Evolutionary conservation across 1,140 invertebrate genomes (phyloP).

Genomic region (Trissolcus basalis): DNA sequence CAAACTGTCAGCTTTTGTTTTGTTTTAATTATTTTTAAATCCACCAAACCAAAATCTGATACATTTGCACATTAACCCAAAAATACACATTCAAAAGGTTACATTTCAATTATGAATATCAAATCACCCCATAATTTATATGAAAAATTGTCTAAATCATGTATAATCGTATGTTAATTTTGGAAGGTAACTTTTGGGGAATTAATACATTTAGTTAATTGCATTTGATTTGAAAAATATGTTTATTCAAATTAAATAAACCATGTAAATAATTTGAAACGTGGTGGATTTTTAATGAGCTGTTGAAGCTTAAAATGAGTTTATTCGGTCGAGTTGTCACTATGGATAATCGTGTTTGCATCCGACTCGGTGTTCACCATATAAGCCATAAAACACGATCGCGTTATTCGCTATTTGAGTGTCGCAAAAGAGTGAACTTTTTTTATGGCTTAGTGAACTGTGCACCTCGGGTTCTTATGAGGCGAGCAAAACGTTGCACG

Average conservation of each 20-base stretch:
- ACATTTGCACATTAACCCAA: too few relatives aligned
- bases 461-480: conserved; percentile 49
- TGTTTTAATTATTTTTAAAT: too few relatives aligned
- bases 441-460: conserved; percentile 59
- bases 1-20: neutral
- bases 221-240: too few relatives aligned
- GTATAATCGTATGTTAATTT: too few relatives aligned
- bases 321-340: conserved; percentile 49
- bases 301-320: conserved; percentile 56
- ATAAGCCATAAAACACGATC: conserved; percentile 56
- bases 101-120: too few relatives aligned
- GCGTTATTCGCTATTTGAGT: conserved; percentile 55
- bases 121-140: too few relatives aligned
- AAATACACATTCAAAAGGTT: too few relatives aligned
- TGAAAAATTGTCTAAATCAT: too few relatives aligned
- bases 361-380: conserved; percentile 50
- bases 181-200: too few relatives aligned
- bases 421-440: conserved; percentile 44
- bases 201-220: too few relatives aligned
- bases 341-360: conserved; percentile 57
- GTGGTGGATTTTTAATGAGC: conserved; percentile 58
- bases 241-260: conserved; percentile 42
- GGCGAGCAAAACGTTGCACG: conserved; percentile 58
- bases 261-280: conserved; percentile 53
- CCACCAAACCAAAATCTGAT: too few relatives aligned